These are phyloP conservation scores for Aphelenchoides bicaudatus DNA, from an alignment of 2,888 invertebrate species.

Conservation along the genomic window DNA sequence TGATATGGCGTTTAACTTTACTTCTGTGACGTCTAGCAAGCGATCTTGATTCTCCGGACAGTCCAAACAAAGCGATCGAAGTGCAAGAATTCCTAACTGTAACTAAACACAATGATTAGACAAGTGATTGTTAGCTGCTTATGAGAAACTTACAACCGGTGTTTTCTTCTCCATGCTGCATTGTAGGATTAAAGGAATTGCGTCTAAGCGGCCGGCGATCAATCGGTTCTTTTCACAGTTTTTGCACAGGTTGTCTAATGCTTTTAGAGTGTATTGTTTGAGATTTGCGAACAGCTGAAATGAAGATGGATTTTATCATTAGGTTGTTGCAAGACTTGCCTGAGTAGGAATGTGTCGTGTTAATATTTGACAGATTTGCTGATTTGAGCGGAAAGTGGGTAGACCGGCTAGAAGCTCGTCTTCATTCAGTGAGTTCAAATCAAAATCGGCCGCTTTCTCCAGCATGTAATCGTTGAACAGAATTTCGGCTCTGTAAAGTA, in stretches of 20 bases:
- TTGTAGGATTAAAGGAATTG: conserved; percentile 14
- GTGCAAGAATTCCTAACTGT: conserved; percentile 43
- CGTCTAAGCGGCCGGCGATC: conserved; percentile 27
- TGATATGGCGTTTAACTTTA: no score
- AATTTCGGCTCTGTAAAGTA: conserved; percentile 10
- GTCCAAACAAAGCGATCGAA: conserved; percentile 40
- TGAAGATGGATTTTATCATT: no score
- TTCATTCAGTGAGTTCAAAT: neutral
- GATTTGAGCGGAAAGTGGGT: conserved; percentile 3
- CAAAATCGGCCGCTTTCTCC: conserved; percentile 3
- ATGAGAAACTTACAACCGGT: no score
- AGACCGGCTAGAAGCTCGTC: conserved; percentile 2
- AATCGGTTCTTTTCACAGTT: conserved; percentile 24
- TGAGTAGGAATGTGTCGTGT: no score
- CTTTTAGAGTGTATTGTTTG: conserved; percentile 31
- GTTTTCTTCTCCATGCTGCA: no score
- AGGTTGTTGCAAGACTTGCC: no score
- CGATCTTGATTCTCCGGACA: conserved; percentile 43
- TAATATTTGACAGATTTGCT: conserved; percentile 1
- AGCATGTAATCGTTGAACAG: conserved; percentile 11
- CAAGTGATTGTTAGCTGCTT: no score
- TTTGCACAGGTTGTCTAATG: conserved; percentile 34
- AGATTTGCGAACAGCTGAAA: conserved; percentile 22
- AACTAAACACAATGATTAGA: conserved; percentile 14
- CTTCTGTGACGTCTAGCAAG: conserved; percentile 39